These are phyloP conservation scores for Acheta domesticus DNA, from an alignment of 2,888 invertebrate species.

Conservation along the genomic window DNA sequence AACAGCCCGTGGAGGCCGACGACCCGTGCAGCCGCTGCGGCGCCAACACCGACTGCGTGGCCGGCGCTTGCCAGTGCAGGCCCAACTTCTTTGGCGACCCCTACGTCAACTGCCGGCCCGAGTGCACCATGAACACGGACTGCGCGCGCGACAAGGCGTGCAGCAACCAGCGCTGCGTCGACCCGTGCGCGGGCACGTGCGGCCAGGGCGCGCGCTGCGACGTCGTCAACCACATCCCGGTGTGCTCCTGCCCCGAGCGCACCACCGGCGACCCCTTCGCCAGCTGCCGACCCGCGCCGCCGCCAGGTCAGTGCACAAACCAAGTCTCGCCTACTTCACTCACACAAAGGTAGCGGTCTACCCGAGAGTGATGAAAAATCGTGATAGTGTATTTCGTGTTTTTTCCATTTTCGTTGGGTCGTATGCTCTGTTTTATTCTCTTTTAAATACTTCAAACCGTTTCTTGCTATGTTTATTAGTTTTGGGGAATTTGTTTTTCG, in stretches of 20 bases:
- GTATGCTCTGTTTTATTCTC: no score
- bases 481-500: no score
- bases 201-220: constrained; percentile 56
- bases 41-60: constrained; percentile 64
- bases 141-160: constrained; percentile 68
- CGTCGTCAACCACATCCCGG: constrained; percentile 57
- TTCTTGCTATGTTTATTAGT: no score
- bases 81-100: constrained; percentile 69
- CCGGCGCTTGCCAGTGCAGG: constrained; percentile 61
- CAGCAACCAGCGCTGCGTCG: constrained; percentile 68
- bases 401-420: no score
- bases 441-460: no score
- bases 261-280: constrained; percentile 50
- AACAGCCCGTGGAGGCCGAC: constrained; percentile 48
- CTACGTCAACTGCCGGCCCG: constrained; percentile 67
- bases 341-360: no score
- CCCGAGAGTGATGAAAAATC: no score
- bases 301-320: neutral
- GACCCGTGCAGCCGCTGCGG: constrained; percentile 68
- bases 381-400: no score
- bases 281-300: constrained; percentile 38
- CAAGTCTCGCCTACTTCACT: no score
- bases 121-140: constrained; percentile 71
- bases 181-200: constrained; percentile 61
- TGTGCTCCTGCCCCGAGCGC: constrained; percentile 56